Evolutionary conservation across 2,797 vertebrate species (phyloP).

Genomic region (Mormyrops attenuatus): DNA sequence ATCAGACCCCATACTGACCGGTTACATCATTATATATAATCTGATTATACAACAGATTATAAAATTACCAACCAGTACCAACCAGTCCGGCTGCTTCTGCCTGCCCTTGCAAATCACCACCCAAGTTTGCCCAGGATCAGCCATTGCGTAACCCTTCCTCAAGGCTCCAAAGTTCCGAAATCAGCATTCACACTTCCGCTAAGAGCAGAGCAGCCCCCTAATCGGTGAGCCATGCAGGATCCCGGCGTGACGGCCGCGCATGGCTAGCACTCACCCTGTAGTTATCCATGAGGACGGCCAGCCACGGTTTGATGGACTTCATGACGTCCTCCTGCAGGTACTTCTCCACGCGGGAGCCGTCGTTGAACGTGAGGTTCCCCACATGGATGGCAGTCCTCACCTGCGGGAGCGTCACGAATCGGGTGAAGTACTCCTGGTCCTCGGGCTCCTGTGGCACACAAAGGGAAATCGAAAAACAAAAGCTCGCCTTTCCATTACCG

Average conservation of each 20-base stretch:
- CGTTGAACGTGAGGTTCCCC: slow-evolving; percentile 73
- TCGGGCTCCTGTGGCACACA: slow-evolving; percentile 57
- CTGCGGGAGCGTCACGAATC: slow-evolving; percentile 64
- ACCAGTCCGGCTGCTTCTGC: neutral
- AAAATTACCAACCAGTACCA: neutral
- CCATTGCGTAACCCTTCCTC: neutral
- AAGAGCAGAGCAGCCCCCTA: neutral
- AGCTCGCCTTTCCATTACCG: neutral
- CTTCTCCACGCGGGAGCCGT: slow-evolving; percentile 66
- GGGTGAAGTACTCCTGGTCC: slow-evolving; percentile 67
- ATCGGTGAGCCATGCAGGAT: neutral
- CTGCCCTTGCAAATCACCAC: neutral
- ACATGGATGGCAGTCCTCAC: slow-evolving; percentile 73
- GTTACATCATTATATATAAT: too few species aligned
- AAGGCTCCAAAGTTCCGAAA: neutral
- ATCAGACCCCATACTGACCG: too few species aligned
- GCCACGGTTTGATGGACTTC: slow-evolving; percentile 82
- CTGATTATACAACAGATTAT: too few species aligned
- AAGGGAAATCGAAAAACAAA: neutral
- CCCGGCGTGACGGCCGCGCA: neutral
- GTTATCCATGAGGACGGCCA: slow-evolving; percentile 74
- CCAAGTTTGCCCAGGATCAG: neutral
- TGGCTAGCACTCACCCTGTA: slow-evolving; percentile 66
- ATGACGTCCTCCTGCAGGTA: slow-evolving; percentile 71
- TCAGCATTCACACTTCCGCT: neutral